Percentiles rank a stretch among this genome's conserved stretches.
phyloP scores from a whole-genome alignment of 2,113 vertebrate species.

The Laticauda laticaudata region DNA sequence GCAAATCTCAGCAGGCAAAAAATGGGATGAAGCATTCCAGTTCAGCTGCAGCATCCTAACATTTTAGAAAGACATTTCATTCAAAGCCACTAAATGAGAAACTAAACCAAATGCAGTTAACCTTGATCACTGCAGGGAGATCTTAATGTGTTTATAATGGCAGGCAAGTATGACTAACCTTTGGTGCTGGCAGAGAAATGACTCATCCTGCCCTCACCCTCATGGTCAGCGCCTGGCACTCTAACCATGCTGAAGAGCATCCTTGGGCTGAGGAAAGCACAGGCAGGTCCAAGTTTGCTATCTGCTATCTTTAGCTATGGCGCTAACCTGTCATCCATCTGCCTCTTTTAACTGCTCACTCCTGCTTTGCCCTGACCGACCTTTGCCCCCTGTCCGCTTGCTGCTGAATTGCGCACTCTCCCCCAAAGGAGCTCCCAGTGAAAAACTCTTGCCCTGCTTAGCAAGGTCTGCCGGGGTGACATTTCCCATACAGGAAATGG shows the following conservation, averaged over 20 bases:
- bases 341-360: background rate
- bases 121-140: background rate
- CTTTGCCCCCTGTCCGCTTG: background rate
- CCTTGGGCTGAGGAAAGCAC: background rate
- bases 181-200: background rate
- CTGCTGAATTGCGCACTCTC: background rate
- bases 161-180: background rate
- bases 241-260: background rate
- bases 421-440: too few species aligned
- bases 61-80: background rate
- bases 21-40: background rate
- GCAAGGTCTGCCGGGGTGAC: background rate
- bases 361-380: background rate
- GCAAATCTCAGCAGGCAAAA: background rate
- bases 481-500: background rate
- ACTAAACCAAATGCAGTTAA: background rate
- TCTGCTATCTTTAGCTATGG: background rate
- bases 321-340: background rate
- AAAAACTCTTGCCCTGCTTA: background rate
- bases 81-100: background rate
- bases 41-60: background rate
- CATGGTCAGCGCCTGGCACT: background rate
- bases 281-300: background rate
- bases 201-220: background rate
- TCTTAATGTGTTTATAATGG: background rate